These are phyloP conservation scores for Pollimyrus isidori DNA, from an alignment of 2,113 vertebrate genomes.

Conservation along the genomic window DNA sequence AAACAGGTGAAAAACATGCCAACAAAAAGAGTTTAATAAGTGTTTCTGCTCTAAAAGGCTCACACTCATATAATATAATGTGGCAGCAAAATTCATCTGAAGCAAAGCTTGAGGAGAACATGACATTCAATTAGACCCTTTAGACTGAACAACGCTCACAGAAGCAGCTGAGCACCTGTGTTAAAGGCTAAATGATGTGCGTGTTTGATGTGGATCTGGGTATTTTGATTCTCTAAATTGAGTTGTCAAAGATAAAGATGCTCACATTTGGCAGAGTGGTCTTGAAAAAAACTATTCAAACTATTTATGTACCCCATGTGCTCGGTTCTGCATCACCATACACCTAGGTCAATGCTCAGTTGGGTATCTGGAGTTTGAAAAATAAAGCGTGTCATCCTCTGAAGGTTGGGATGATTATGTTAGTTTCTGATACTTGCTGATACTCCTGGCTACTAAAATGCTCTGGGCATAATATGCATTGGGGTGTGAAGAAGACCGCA, in stretches of 20 bases:
- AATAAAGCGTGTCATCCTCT: background rate
- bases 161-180: background rate
- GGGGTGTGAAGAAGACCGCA: conserved; percentile 35
- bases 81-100: background rate
- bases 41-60: background rate
- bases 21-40: background rate
- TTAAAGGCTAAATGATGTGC: background rate
- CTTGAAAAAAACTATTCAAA: background rate
- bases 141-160: background rate
- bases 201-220: background rate
- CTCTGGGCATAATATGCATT: conserved; percentile 17
- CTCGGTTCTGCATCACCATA: background rate
- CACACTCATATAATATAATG: background rate
- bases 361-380: background rate
- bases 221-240: background rate
- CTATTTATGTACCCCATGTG: background rate
- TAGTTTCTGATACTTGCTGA: background rate
- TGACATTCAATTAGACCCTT: background rate
- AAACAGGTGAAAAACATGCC: background rate
- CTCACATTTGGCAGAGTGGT: background rate
- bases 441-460: conserved; percentile 21
- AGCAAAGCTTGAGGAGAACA: background rate
- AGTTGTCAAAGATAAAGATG: background rate
- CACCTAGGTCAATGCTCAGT: conserved; percentile 1
- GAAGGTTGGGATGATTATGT: background rate